Percentiles rank a stretch among this genome's conserved stretches.
phyloP scores from a whole-genome alignment of 2,113 vertebrate genomes.

The Brachyistius frenatus region DNA sequence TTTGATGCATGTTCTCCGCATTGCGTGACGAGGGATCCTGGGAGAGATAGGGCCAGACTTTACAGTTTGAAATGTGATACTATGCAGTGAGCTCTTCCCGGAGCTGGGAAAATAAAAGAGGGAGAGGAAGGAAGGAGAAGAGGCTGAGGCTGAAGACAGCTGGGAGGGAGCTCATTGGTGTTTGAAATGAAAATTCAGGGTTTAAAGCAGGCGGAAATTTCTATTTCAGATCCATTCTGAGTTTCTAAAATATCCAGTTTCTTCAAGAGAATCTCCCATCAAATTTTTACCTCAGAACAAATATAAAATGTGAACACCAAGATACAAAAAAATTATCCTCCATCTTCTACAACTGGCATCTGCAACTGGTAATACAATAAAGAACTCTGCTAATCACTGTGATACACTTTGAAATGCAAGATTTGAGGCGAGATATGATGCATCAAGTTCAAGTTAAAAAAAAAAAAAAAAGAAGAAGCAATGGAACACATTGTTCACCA shows the following conservation, averaged over 20 bases:
- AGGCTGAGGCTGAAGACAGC: conserved; percentile 16
- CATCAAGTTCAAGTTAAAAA: no score
- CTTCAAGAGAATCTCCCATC: not conserved
- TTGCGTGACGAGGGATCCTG: conserved; percentile 20
- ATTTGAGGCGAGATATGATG: no score
- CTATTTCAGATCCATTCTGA: not conserved
- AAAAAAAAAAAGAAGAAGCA: no score
- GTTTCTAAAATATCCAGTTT: not conserved
- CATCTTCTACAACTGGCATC: no score
- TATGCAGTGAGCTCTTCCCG: conserved; percentile 20
- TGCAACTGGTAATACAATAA: no score
- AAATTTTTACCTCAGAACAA: no score
- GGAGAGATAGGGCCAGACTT: conserved; percentile 30
- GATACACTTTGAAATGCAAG: no score
- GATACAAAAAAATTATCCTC: no score
- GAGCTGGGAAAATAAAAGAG: conserved; percentile 28
- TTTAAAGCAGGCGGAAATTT: no score
- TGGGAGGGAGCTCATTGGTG: conserved; percentile 9
- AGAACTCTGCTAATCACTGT: no score
- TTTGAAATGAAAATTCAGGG: not conserved
- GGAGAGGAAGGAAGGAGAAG: not conserved
- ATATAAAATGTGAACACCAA: not conserved
- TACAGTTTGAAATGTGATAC: conserved; percentile 48
- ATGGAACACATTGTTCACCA: not conserved
- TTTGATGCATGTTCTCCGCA: conserved; percentile 25